phyloP scores from a whole-genome alignment of 2,113 vertebrate species.

The Nesoenas mayeri region DNA sequence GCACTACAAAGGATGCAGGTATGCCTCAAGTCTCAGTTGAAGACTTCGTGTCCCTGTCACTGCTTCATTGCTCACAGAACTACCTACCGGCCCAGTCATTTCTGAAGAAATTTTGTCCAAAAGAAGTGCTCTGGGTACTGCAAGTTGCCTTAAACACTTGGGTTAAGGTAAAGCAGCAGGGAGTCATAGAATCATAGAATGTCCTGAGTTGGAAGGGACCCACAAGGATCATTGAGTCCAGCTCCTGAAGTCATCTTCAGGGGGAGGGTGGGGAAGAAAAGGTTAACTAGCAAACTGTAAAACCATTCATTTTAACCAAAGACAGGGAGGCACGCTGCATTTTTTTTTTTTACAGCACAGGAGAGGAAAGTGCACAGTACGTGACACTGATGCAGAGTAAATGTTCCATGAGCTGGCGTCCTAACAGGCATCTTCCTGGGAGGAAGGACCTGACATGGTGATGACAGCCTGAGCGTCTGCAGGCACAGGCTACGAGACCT shows the following conservation, averaged over 20 bases:
- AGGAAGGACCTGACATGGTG: neutral
- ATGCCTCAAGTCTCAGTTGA: neutral
- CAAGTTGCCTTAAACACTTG: neutral
- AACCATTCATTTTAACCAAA: neutral
- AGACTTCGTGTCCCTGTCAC: neutral
- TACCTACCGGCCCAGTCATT: neutral
- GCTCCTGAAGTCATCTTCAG: neutral
- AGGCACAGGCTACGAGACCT: neutral
- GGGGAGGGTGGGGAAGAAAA: neutral
- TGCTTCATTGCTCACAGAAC: neutral
- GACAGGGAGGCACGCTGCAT: neutral
- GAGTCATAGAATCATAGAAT: neutral
- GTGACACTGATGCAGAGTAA: neutral
- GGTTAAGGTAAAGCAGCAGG: neutral
- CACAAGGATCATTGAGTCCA: no score
- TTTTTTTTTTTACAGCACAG: slow-evolving; percentile 35
- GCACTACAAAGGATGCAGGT: neutral
- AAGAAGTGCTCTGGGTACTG: neutral
- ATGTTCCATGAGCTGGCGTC: neutral
- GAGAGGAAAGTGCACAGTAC: neutral
- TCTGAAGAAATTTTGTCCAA: neutral
- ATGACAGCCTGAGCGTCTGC: neutral
- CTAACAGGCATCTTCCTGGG: neutral
- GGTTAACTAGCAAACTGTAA: neutral
- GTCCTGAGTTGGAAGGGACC: no score